Conservation (phyloP, 2,797 vertebrate genomes). For the Pantherophis vulpinus region DNA sequence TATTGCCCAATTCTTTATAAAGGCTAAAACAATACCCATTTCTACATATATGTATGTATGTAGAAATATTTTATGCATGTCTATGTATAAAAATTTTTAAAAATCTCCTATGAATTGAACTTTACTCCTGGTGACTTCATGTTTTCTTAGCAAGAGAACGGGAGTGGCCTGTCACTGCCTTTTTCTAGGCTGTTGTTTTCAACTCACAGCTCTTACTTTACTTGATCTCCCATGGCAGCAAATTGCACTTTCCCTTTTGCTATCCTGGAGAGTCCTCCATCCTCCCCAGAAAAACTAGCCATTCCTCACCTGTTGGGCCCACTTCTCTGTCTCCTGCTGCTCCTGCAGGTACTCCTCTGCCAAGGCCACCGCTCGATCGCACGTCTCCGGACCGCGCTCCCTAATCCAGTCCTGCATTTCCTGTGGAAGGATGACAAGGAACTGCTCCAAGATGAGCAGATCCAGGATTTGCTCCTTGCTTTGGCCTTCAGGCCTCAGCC, state of each 20-base stretch:
- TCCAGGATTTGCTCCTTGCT: conserved; percentile 36
- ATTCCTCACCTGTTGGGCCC: conserved; percentile 25
- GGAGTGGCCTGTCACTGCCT: not conserved
- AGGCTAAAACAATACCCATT: not conserved
- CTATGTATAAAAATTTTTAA: not conserved
- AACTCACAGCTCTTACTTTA: not conserved
- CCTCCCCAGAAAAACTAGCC: not conserved
- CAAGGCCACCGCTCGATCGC: not conserved
- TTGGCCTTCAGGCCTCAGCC: conserved; percentile 24
- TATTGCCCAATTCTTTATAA: not conserved
- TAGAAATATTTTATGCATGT: not conserved
- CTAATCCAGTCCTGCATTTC: conserved; percentile 33
- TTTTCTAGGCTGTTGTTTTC: not conserved
- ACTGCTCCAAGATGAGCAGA: conserved; percentile 29
- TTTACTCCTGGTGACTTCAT: not conserved
- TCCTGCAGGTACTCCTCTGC: conserved; percentile 26
- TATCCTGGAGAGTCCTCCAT: not conserved
- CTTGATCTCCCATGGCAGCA: not conserved
- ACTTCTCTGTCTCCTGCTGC: not conserved
- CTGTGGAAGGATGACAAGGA: conserved; percentile 29
- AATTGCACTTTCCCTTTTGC: not conserved
- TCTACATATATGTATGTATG: not conserved
- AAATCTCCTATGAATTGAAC: not conserved
- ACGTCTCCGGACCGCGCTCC: conserved; percentile 12
- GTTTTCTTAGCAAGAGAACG: not conserved